phyloP scores from a whole-genome alignment of 2,797 vertebrate species.

The Hippoglossus hippoglossus region DNA sequence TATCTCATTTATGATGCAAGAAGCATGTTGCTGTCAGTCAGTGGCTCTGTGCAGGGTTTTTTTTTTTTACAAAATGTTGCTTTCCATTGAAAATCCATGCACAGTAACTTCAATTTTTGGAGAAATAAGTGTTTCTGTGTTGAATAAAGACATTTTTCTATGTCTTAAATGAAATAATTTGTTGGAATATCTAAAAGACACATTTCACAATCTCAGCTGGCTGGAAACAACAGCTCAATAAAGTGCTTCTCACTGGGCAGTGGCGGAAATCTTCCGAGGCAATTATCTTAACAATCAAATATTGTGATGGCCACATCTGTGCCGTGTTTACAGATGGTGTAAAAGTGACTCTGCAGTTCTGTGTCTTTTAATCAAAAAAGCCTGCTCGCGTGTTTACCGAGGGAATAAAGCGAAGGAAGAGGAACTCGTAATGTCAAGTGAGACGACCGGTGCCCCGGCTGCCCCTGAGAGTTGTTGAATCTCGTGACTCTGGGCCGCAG shows the following conservation, averaged over 20 bases:
- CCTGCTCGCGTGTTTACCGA: neutral
- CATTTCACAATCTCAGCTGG: no score
- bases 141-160: neutral
- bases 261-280: no score
- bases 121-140: neutral
- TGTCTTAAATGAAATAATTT: neutral
- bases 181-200: no score
- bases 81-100: no score
- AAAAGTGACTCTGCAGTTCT: no score
- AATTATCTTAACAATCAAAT: no score
- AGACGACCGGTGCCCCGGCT: neutral
- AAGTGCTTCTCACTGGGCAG: no score
- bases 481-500: neutral
- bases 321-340: no score
- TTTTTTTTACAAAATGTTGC: no score
- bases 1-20: conserved; percentile 6
- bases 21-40: neutral
- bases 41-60: neutral
- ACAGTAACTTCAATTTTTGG: no score
- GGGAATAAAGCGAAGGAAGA: neutral
- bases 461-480: neutral
- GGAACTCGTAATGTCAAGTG: neutral
- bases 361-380: neutral
- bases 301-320: no score
- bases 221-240: no score